Conservation (phyloP, 2,113 vertebrate species). For the Albula glossodonta region DNA sequence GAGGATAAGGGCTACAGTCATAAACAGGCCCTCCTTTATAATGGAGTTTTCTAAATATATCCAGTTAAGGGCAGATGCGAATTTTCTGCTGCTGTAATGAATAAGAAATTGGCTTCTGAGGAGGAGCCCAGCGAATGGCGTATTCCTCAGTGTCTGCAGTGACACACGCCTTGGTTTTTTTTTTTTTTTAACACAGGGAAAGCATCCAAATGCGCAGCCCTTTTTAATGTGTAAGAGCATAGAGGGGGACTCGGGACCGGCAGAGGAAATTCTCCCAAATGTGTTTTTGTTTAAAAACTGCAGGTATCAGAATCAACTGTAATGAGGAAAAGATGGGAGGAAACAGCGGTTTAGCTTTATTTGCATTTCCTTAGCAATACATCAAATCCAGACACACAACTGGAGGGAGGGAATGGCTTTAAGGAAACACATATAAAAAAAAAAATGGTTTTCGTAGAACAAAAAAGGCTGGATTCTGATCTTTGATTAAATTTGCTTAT, state of each 20-base stretch:
- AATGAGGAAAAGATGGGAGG: slow-evolving; percentile 13
- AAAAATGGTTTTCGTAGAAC: not conserved
- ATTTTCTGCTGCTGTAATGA: slow-evolving; percentile 25
- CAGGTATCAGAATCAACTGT: not conserved
- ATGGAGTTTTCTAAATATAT: slow-evolving; percentile 36
- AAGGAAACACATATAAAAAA: not conserved
- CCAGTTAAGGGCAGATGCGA: slow-evolving; percentile 27
- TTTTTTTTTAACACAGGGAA: not conserved
- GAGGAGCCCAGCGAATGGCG: slow-evolving; percentile 1
- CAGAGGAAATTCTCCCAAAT: not conserved
- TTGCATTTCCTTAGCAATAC: not conserved
- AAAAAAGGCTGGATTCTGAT: not conserved
- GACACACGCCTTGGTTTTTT: not conserved
- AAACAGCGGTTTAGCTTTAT: slow-evolving; percentile 1
- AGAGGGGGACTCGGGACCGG: not conserved
- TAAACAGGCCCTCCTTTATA: slow-evolving; percentile 20
- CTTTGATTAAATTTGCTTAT: slow-evolving; percentile 11
- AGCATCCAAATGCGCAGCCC: not conserved
- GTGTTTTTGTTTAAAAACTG: not conserved
- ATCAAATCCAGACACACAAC: slow-evolving; percentile 13
- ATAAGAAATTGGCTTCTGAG: not conserved
- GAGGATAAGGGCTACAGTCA: not conserved
- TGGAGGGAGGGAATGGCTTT: not conserved
- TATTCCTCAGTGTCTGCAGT: not conserved
- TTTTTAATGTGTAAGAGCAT: not conserved